Base-by-base conservation (phyloP, 2,888 invertebrate genomes). In the Morpho achilles region DNA sequence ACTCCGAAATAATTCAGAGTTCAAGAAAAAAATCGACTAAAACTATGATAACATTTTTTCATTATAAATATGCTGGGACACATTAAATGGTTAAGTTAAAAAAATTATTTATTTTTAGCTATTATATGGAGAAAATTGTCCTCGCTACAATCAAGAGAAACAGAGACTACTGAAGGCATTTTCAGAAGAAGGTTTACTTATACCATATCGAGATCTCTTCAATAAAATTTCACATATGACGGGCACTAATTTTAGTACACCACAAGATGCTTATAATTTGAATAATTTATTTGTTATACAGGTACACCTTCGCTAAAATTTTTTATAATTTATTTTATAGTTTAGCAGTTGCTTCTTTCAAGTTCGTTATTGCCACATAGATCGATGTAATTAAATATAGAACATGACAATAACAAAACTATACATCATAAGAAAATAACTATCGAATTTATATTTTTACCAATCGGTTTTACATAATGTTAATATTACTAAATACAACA, bases 251-350 rank as follows among this genome's bases (percentile, higher is more conserved):
- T 89, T 91, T 67, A 89, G 87, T 64, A 85, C 88, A 54, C 87
- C 90, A 0, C 83, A 87, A 66, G 88, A 91, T 52, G 91, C 90
- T 22, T 87, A 82, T 63, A 75, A 83, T 70, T 72, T 91, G 48
- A 85, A 83, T 69, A 90, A 91, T 71, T 77, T 91, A 70, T 87
- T 91, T 66, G 67, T 85, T 32, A 89, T 90, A 74, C 91, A 91
- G 85, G 91, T 90, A 63, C n/a, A 22, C n/a, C 8, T 43, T 3
- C 43, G 43, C 4, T 43, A 43, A 3, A 4, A 0, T 32, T 0
- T 32, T 3, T 32, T 1, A 32, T 1, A 32, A 32, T 32, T 32
- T 3, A 2, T 32, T 32, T 32, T 32, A 32, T 1, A 32, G 1
- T 32, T 32, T 32, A 32, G 32, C 3, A 5, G 32, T 2, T 32